Base-by-base conservation (phyloP, 2,113 vertebrate genomes). In the Phylloscopus trochilus region DNA sequence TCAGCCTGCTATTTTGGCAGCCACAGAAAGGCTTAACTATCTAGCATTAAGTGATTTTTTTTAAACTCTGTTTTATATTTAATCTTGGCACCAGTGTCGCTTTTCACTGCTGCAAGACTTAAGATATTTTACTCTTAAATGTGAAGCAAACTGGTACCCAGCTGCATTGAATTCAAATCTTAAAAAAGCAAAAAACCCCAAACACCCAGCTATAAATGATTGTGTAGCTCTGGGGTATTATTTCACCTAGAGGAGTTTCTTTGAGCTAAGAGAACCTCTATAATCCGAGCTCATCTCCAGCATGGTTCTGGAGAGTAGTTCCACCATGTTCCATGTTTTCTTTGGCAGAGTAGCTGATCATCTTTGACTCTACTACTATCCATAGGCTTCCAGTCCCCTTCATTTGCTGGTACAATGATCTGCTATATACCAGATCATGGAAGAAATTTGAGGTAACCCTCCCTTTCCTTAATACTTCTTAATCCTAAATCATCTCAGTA, bases 1-100 rank as follows among this genome's bases (percentile, higher is more conserved):
- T 64, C 88, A 93, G 60, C 15, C 13, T 83, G 39, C 82, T 91
- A 76, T 94, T 95, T 93, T 92, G 72, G 87, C 59, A 74, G 16
- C 67, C 27, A 28, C 30, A 63, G 67, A 74, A 86, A 80, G 79
- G 33, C 67, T 69, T 88, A 46, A 24, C 73, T 70, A 73, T 92
- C 75, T 69, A 92, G 75, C 59, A 86, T 86, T 58, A 94, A 90
- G 44, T 31, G 16, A 30, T 68, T 11, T 30, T 55, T n/a, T 81
- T 73, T n/a, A 11, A 62, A 80, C 62, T 67, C 46, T 0, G 1
- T 78, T 93, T 94, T 59, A 76, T 94, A 35, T 96, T 90, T 92
- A 92, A 67, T 90, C 63, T 94, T 91, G 55, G 47, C 79, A 76
- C 16, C 18, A 10, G 16, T 31, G 44, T 66, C 59, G 43, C 30